A percentile compares a stretch with the other conserved stretches of the same genome.
Conservation (phyloP, 2,113 vertebrate species). For the Dasypus novemcinctus region DNA sequence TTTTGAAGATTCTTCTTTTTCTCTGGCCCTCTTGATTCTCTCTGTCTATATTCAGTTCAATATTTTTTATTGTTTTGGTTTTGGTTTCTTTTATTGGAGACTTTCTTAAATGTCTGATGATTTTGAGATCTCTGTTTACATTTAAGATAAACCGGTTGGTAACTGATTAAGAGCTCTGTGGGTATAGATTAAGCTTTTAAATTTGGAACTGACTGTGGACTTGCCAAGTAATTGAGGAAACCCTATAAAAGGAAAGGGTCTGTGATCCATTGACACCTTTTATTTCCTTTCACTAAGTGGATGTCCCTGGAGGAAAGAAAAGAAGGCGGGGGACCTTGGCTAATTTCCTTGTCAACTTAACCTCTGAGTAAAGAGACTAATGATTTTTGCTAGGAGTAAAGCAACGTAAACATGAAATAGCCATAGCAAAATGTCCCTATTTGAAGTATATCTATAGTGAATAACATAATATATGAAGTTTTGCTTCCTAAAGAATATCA, state of each 20-base stretch:
- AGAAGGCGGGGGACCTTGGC: background rate
- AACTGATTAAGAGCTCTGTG: background rate
- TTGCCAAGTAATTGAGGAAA: background rate
- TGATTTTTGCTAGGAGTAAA: background rate
- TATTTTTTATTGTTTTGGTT: background rate
- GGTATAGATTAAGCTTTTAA: background rate
- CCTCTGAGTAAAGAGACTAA: background rate
- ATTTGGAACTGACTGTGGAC: background rate
- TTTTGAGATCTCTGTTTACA: background rate
- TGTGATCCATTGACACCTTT: background rate
- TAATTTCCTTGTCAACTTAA: background rate
- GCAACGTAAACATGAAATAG: background rate
- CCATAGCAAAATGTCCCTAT: background rate
- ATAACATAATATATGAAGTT: background rate
- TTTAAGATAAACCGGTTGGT: background rate
- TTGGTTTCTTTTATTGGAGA: background rate
- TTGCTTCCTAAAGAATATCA: background rate
- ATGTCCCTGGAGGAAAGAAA: background rate
- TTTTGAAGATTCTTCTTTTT: background rate
- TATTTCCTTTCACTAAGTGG: background rate
- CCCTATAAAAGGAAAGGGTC: background rate
- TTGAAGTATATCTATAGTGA: background rate
- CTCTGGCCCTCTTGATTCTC: background rate
- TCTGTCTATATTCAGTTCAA: background rate
- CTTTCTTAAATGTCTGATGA: background rate